Base-by-base conservation (phyloP, 2,113 vertebrate genomes). In the Sorex araneus region DNA sequence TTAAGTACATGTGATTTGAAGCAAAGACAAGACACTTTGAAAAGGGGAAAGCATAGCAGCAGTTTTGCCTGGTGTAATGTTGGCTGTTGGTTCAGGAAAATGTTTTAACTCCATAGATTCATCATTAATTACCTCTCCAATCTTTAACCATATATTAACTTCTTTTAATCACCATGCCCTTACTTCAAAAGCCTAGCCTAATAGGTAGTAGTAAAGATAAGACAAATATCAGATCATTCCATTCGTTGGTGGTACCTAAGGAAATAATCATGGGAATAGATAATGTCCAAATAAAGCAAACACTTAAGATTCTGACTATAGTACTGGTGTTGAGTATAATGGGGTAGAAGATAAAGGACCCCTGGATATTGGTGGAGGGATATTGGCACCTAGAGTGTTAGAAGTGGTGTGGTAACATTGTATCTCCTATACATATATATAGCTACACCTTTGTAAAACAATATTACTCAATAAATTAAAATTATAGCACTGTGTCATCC, bases 161-260 rank as follows among this genome's bases (percentile, higher is more conserved):
- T 40, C 40, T 73, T 28, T 60, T 25, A 78, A 81, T 32, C 63
- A 23, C 12, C 64, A 5, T 27, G 2, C 28, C 76, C 43, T 76
- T 84, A 8, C 18, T 88, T 60, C 73, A 91, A 84, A 73, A 66
- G 13, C 6, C 45, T 71, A 13, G 84, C 34, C 34, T 47, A 18
- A 2, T 88, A 19, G 43, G 13, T 57, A 79, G 27, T 60, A 32
- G 27, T 78, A 74, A 91, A 71, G n/a, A 47, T 81, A 93, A 81
- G 67, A 54, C 12, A 54, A 54, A 19, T 54, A 57, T 73, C 60
- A n/a, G 32, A 19, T 75, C 28, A 32, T 15, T 50, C 3, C 60
- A n/a, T 90, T 15, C 73, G 3, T 92, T 73, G 30, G 66, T 88
- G 18, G 8, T 54, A 54, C 54, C 18, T 13, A 54, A 54, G 4